Percentiles rank a stretch among this genome's conserved stretches.
Evolutionary conservation across 2,797 vertebrate genomes (phyloP).

Genomic region (Amniataba percoides): DNA sequence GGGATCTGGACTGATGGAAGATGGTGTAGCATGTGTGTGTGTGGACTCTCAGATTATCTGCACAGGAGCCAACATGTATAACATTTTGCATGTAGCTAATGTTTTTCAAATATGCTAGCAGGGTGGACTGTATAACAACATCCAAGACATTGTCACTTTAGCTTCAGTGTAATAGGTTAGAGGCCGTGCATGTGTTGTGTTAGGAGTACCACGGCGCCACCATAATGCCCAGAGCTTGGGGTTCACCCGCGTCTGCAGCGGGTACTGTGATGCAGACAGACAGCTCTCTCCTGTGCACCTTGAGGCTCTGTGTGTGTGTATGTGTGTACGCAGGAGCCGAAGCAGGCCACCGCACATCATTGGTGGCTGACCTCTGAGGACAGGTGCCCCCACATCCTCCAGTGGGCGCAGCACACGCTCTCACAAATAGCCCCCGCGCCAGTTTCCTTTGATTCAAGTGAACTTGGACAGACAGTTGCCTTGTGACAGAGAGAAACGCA

Average conservation of each 20-base stretch:
- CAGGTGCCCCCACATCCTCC: constrained; percentile 55
- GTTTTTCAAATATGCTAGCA: constrained; percentile 26
- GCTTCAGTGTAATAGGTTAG: constrained; percentile 31
- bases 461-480: constrained; percentile 61
- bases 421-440: constrained; percentile 43
- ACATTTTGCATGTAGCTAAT: constrained; percentile 1
- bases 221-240: constrained; percentile 49
- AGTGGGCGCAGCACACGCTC: constrained; percentile 9
- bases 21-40: constrained; percentile 1
- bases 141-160: constrained; percentile 31
- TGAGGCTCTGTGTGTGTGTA: constrained; percentile 27
- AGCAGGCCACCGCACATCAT: constrained; percentile 22
- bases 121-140: constrained; percentile 14
- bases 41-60: constrained; percentile 9
- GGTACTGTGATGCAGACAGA: constrained; percentile 73
- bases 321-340: constrained; percentile 17
- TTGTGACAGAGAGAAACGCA: constrained; percentile 52
- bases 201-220: constrained; percentile 19
- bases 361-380: constrained; percentile 65
- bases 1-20: constrained; percentile 38
- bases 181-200: constrained; percentile 13
- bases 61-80: background rate
- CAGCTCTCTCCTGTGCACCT: constrained; percentile 67
- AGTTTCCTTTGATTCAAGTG: constrained; percentile 48
- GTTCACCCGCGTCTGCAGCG: constrained; percentile 55